Evolutionary conservation across 2,113 vertebrate species (phyloP).

Genomic region (Menidia beryllina): DNA sequence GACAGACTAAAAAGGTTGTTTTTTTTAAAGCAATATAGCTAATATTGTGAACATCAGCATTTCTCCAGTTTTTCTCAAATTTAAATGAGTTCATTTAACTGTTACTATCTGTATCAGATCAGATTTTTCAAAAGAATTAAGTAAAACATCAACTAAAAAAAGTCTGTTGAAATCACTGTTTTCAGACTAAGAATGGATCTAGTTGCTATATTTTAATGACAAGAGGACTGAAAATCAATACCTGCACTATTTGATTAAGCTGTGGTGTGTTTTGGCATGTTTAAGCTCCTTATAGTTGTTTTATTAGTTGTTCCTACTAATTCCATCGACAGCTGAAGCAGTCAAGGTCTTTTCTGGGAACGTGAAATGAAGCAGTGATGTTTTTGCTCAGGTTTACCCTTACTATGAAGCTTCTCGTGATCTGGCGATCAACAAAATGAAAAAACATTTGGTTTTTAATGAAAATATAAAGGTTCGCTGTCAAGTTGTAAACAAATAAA

Average conservation of each 20-base stretch:
- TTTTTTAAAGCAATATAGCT: conserved; percentile 24
- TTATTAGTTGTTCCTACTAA: not conserved
- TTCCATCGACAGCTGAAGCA: no score
- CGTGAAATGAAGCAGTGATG: no score
- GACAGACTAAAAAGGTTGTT: conserved; percentile 6
- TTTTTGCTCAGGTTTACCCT: no score
- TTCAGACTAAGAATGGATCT: not conserved
- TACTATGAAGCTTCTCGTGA: no score
- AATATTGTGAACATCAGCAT: conserved; percentile 6
- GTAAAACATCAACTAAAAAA: not conserved
- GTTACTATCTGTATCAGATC: not conserved
- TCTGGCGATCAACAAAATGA: no score
- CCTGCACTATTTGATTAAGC: not conserved
- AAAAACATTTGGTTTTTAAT: no score
- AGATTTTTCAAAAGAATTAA: no score
- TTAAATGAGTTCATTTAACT: not conserved
- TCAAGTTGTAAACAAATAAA: no score
- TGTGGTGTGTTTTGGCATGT: not conserved
- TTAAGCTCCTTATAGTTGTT: not conserved
- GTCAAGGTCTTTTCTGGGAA: not conserved
- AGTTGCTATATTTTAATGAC: not conserved
- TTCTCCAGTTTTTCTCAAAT: not conserved
- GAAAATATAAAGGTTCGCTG: no score
- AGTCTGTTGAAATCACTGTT: not conserved
- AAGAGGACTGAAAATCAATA: not conserved